phyloP scores from a whole-genome alignment of 23 tunicate species.

The Botrylloides violaceus region DNA sequence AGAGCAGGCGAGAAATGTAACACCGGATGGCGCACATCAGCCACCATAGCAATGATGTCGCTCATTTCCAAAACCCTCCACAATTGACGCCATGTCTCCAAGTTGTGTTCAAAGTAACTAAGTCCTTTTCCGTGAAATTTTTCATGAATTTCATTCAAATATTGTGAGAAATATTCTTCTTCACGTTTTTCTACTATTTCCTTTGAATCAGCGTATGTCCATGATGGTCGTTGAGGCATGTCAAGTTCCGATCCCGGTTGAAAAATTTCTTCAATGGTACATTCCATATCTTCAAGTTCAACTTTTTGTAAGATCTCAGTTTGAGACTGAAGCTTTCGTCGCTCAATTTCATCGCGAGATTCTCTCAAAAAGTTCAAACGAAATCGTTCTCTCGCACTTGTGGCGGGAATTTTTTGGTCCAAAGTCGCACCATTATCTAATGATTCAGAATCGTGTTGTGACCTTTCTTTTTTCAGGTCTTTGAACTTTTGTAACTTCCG shows the following conservation, averaged over 20 bases:
- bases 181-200: constrained; percentile 62
- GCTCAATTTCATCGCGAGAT: constrained; percentile 34
- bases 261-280: constrained; percentile 32
- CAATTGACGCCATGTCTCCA: constrained; percentile 93
- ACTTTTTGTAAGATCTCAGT: constrained; percentile 18
- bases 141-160: constrained; percentile 51
- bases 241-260: constrained; percentile 67
- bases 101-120: constrained; percentile 95
- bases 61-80: constrained; percentile 91
- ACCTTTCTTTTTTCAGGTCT: background rate
- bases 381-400: constrained; percentile 13
- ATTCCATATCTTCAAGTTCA: constrained; percentile 27
- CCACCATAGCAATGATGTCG: constrained; percentile 83
- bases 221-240: constrained; percentile 81
- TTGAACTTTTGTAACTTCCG: background rate
- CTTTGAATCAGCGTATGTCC: constrained; percentile 67
- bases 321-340: constrained; percentile 35
- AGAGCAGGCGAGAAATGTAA: constrained; percentile 91
- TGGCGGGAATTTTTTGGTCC: background rate
- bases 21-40: constrained; percentile 93
- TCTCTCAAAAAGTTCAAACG: constrained; percentile 38
- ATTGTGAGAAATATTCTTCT: constrained; percentile 48
- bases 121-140: constrained; percentile 47
- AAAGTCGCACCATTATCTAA: background rate
- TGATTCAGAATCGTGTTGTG: background rate